These are phyloP conservation scores for Oligia strigilis DNA, from an alignment of 2,888 invertebrate species.

Conservation along the genomic window DNA sequence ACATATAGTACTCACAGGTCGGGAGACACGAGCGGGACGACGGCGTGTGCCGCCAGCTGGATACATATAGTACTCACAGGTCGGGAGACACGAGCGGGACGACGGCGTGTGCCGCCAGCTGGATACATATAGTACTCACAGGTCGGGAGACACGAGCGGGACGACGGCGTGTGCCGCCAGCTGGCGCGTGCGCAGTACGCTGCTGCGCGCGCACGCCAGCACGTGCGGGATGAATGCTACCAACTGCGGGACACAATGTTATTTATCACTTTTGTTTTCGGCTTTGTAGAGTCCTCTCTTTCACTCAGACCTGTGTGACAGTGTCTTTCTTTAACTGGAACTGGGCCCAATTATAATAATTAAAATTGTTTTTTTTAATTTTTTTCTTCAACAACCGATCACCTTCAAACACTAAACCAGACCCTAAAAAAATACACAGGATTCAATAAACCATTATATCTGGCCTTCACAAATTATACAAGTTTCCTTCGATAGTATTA, in stretches of 20 bases:
- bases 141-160: slow-evolving; percentile 73
- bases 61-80: slow-evolving; percentile 53
- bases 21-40: slow-evolving; percentile 74
- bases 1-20: slow-evolving; percentile 57
- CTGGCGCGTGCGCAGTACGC: slow-evolving; percentile 92
- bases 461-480: no score
- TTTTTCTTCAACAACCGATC: no score
- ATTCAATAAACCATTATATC: no score
- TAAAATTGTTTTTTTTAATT: no score
- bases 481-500: no score
- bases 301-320: background rate
- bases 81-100: slow-evolving; percentile 74
- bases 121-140: slow-evolving; percentile 68
- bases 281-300: background rate
- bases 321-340: background rate
- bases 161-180: slow-evolving; percentile 92
- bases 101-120: slow-evolving; percentile 93
- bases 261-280: background rate
- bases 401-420: no score
- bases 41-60: slow-evolving; percentile 93
- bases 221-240: slow-evolving; percentile 92
- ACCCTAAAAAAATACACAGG: no score
- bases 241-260: slow-evolving; percentile 81
- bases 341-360: background rate
- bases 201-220: slow-evolving; percentile 91